phyloP scores from a whole-genome alignment of 2,888 invertebrate genomes.

The Ypsolopha scabrella region DNA sequence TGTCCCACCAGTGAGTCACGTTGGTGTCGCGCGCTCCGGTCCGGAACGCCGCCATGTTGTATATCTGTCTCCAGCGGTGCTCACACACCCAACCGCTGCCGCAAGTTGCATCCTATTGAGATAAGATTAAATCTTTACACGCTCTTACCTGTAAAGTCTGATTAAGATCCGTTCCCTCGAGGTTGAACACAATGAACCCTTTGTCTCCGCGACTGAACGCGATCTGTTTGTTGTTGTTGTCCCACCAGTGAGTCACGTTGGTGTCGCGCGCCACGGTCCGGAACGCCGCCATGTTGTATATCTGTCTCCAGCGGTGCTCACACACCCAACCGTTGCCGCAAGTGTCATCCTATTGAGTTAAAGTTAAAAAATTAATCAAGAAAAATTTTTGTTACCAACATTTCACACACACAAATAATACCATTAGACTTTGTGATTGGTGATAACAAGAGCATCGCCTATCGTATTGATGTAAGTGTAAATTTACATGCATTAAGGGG shows the following conservation, averaged over 20 bases:
- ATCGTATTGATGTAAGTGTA: too few relatives aligned
- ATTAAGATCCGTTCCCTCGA: constrained; percentile 69
- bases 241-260: constrained; percentile 78
- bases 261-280: constrained; percentile 74
- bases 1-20: constrained; percentile 81
- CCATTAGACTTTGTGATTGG: too few relatives aligned
- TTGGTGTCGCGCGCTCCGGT: constrained; percentile 71
- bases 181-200: constrained; percentile 82
- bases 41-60: constrained; percentile 81
- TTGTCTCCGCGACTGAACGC: constrained; percentile 80
- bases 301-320: constrained; percentile 86
- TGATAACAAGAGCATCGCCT: too few relatives aligned
- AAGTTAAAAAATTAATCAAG: too few relatives aligned
- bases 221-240: constrained; percentile 82
- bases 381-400: too few relatives aligned
- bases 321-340: constrained; percentile 83
- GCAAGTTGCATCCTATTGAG: constrained; percentile 75
- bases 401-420: too few relatives aligned
- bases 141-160: constrained; percentile 60
- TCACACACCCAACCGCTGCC: constrained; percentile 84
- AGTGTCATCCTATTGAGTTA: constrained; percentile 71
- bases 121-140: too few relatives aligned
- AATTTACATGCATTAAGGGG: too few relatives aligned
- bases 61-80: constrained; percentile 85
- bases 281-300: constrained; percentile 83